Conservation (phyloP, 2,797 vertebrate species). For the Florisuga fusca region DNA sequence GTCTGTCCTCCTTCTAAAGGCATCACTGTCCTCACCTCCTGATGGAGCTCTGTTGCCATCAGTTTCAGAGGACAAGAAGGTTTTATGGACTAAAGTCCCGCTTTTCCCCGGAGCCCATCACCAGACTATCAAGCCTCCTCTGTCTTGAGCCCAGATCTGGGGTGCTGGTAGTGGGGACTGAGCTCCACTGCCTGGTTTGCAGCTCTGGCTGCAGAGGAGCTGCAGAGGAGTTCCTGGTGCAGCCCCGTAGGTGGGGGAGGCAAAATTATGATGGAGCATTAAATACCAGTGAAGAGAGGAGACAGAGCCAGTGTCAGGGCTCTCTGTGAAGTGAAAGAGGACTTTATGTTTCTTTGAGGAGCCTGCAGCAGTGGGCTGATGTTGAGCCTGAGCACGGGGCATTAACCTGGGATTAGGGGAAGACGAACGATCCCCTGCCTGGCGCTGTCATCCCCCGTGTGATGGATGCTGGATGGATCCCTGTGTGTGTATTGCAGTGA, state of each 20-base stretch:
- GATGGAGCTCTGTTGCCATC: not conserved
- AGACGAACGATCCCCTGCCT: not conserved
- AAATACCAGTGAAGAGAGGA: not conserved
- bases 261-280: not conserved
- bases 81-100: not conserved
- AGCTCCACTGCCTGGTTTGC: not conserved
- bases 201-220: not conserved
- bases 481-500: not conserved
- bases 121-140: not conserved
- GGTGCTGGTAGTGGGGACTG: not conserved
- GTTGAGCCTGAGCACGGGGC: not conserved
- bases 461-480: not conserved
- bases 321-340: not conserved
- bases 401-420: conserved; percentile 26
- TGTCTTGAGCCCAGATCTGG: not conserved
- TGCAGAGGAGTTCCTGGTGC: not conserved
- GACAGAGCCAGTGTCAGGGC: fast-evolving
- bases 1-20: not conserved
- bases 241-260: not conserved
- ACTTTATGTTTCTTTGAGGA: not conserved
- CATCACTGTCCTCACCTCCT: not conserved
- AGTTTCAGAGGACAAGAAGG: not conserved
- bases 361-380: not conserved
- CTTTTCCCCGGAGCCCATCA: not conserved
- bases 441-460: not conserved